Base-by-base conservation (phyloP, 2,888 invertebrate species). In the Agapostemon virescens region DNA sequence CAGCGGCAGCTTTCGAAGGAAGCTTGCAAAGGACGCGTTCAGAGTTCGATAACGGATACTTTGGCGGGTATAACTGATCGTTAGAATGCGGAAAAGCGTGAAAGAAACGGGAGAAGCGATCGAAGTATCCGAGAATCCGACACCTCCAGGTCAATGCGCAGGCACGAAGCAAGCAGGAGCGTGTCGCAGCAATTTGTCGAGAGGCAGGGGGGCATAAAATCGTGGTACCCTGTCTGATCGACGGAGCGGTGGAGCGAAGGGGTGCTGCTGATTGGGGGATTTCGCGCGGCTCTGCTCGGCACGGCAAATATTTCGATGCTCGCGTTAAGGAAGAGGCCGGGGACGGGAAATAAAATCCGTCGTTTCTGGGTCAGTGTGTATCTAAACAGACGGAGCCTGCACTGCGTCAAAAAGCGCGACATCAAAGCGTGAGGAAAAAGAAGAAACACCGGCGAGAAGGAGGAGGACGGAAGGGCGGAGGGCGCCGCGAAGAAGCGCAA, bases 281-380 rank as follows among this genome's bases (percentile, higher is more conserved):
- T 72, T 78, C 75, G 23, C 66, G 64, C 36, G 69, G 64, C 58
- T 61, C 61, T 36, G 69, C 30, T 33, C 72, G 84, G 45, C 45
- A 36, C 67, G 38, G 85, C 75, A 85, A 85, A 85, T 85, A 85
- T 85, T 85, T 84, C 77, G 76, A 26, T 55, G 69, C 69, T 76
- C 40, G 83, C 82, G 55, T 79, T 58, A 73, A 74, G 77, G 68
- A 79, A 67, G 36, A 26, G 13, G 64, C 9, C 30, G 67, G 70
- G 40, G 58, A 77, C 74, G 77, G 36, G 73, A 77, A 83, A 79
- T 72, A 75, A 83, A 79, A 85, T 85, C 81, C 81, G 33, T 55
- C 70, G 77, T 75, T 75, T 85, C 76, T 84, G 74, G 85, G 85
- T 85, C 85, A 79, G 79, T 74, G 68, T 81, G 79, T 84, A 73